These are phyloP conservation scores for Crossaster papposus DNA, from an alignment of 53 echinoderm and acorn worm species.

Conservation along the genomic window DNA sequence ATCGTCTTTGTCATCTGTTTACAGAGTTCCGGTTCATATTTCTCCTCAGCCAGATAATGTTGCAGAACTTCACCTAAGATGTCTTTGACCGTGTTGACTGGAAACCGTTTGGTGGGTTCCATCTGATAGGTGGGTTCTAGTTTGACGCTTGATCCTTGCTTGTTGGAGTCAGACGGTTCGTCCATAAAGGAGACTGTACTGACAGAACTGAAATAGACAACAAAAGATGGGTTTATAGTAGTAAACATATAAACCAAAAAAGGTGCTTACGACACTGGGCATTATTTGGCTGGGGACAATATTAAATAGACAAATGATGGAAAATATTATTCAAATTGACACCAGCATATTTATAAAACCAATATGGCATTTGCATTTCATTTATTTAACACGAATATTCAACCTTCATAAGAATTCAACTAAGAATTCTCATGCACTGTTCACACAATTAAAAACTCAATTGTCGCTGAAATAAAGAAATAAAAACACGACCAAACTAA, in stretches of 20 bases:
- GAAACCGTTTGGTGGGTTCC: conserved; percentile 83
- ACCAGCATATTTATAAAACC: no score
- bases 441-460: no score
- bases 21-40: conserved; percentile 92
- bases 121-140: conserved; percentile 94
- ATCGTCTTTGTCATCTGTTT: conserved; percentile 96
- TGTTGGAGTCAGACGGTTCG: conserved; percentile 78
- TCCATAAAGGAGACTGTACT: conserved; percentile 96
- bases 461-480: no score
- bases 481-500: no score
- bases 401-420: no score
- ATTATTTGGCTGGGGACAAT: neutral
- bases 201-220: conserved; percentile 62
- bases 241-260: neutral
- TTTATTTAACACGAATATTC: no score
- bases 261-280: no score
- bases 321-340: neutral
- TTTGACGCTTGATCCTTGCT: conserved; percentile 73
- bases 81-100: conserved; percentile 79
- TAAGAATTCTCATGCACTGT: no score
- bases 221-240: neutral
- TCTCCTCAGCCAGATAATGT: conserved; percentile 80
- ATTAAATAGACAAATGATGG: neutral
- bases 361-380: no score
- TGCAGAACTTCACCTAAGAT: conserved; percentile 84